These are phyloP conservation scores for Manis pentadactyla DNA, from an alignment of 2,797 vertebrate genomes.

Conservation along the genomic window DNA sequence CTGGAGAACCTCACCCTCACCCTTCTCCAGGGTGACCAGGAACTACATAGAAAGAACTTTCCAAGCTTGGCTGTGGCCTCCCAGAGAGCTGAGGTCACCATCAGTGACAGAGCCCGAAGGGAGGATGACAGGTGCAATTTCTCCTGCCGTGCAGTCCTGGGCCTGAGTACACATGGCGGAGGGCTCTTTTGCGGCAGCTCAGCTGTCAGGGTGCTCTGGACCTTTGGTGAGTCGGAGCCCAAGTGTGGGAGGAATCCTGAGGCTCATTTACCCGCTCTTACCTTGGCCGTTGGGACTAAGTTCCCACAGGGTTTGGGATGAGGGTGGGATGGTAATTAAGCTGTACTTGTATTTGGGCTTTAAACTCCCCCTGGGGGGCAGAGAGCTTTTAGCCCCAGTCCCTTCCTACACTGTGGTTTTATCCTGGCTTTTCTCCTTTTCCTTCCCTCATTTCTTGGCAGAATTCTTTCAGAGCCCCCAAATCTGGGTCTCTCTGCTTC, in stretches of 20 bases:
- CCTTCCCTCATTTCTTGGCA: conserved; percentile 47
- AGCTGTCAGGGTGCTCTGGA: conserved; percentile 38
- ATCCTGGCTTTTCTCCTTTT: neutral
- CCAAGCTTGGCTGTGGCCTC: conserved; percentile 34
- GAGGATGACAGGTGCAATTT: conserved; percentile 69
- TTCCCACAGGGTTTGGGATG: neutral
- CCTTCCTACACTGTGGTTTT: neutral
- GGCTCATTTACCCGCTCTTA: neutral
- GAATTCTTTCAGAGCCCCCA: conserved; percentile 72
- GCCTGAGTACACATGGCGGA: conserved; percentile 59
- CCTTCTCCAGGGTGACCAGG: conserved; percentile 65
- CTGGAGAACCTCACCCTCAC: conserved; percentile 73
- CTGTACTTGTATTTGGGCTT: neutral
- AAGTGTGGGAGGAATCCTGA: neutral
- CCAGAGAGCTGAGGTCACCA: conserved; percentile 53
- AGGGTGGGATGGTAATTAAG: neutral
- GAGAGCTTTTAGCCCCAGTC: neutral
- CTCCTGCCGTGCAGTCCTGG: conserved; percentile 69
- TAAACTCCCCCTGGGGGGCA: neutral
- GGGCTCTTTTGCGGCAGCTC: conserved; percentile 63
- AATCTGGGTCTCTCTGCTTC: conserved; percentile 64
- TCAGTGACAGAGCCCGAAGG: conserved; percentile 65
- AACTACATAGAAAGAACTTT: conserved; percentile 62
- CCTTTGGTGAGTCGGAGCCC: conserved; percentile 74
- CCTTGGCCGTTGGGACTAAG: neutral